These are phyloP conservation scores for Corydoras sp. DNA, from an alignment of 2,113 vertebrate genomes.

Conservation along the genomic window DNA sequence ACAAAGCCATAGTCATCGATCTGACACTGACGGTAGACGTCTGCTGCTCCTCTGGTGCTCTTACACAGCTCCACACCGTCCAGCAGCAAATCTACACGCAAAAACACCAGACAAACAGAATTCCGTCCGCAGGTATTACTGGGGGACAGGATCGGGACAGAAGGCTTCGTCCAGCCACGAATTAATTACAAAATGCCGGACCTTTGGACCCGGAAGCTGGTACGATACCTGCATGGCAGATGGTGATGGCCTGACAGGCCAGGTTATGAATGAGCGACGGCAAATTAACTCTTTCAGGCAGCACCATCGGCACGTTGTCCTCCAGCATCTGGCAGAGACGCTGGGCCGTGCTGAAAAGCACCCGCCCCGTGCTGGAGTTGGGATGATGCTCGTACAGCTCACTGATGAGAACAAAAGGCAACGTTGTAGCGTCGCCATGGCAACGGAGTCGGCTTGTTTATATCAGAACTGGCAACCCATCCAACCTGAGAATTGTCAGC, in stretches of 20 bases:
- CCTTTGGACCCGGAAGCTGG: too few species aligned
- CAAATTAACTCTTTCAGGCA: slow-evolving; percentile 68
- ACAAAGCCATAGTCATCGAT: slow-evolving; percentile 82
- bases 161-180: too few species aligned
- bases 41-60: slow-evolving; percentile 77
- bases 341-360: slow-evolving; percentile 76
- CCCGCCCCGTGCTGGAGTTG: slow-evolving; percentile 67
- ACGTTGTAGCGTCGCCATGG: too few species aligned
- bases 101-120: background rate
- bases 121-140: too few species aligned
- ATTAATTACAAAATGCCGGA: background rate
- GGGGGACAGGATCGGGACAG: too few species aligned
- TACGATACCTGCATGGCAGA: slow-evolving; percentile 79
- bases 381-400: slow-evolving; percentile 77
- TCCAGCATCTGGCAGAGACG: slow-evolving; percentile 84
- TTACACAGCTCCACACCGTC: slow-evolving; percentile 89
- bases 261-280: slow-evolving; percentile 76
- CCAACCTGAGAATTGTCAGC: slow-evolving; percentile 79
- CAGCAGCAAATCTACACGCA: slow-evolving; percentile 75
- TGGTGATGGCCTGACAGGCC: slow-evolving; percentile 78
- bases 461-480: too few species aligned
- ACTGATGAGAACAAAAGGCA: slow-evolving; percentile 39
- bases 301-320: slow-evolving; percentile 71
- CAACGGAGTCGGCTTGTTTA: too few species aligned
- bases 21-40: slow-evolving; percentile 88